Evolutionary conservation across 2,888 invertebrate species (phyloP), one percentile per base, ranked within the genome.

Genomic region (Sinopyrophorus schimmeli): DNA sequence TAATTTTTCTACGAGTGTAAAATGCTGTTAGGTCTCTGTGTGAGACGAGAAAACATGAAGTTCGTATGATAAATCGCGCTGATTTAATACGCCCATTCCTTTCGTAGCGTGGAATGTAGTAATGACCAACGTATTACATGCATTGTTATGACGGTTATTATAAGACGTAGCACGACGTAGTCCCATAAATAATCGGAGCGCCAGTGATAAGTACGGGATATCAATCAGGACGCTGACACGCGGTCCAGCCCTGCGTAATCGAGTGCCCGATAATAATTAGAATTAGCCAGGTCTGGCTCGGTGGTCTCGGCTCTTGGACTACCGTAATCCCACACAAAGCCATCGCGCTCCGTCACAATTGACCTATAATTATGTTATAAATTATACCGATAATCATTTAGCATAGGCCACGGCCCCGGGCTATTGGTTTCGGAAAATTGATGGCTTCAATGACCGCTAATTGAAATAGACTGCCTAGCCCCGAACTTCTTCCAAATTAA

Each of bases 251-350:
- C 62, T 57, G 56, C 62, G 65, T 67, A 68, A 68, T 66, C 68
- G 67, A 68, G 68, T 63, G 65, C 65, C 59, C 44, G 72, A 72
- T 79, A 78, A 79, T 78, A 76, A 78, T 78, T 76, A 72, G 77
- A 76, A 78, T 79, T 79, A 79, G 66, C 67, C 69, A 71, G 74
- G 74, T 71, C 74, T 60, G 60, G 72, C 76, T 74, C 75, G 78
- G 78, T 78, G 78, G 79, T 78, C 78, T 67, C 42, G 53, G 53
- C 54, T 63, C 55, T n/a, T n/a, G 60, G 63, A 68, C 69, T 67
- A 68, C 70, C 66, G 67, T 62, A 70, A 69, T 71, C 72, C 70
- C 71, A 71, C 71, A 71, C 72, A 62, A 58, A 59, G n/a, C 60
- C 68, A 67, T 68, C 70, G 70, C 71, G 70, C 71, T 71, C 71